Evolutionary conservation across 2,113 vertebrate species (phyloP).

Genomic region (Hemiscyllium ocellatum): DNA sequence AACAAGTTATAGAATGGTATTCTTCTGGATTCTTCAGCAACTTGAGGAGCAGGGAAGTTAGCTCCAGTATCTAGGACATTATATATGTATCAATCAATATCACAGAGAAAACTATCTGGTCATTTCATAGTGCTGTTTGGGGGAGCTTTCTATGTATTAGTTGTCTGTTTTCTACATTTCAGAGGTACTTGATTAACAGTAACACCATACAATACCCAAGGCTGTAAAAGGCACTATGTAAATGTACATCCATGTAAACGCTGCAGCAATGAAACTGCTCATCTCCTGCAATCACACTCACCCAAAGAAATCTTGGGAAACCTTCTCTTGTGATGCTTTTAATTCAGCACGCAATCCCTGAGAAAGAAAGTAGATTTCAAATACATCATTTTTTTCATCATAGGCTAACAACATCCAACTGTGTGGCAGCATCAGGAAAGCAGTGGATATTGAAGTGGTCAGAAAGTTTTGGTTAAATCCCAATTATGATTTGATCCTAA

Average conservation of each 20-base stretch:
- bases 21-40: neutral
- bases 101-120: neutral
- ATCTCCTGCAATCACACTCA: neutral
- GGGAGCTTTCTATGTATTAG: neutral
- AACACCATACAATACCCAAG: neutral
- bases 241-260: neutral
- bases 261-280: neutral
- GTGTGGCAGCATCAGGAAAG: neutral
- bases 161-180: neutral
- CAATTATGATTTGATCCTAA: too few species aligned
- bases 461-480: neutral
- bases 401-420: neutral
- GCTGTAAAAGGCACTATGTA: neutral
- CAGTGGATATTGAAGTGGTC: too few species aligned
- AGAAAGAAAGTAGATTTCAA: neutral
- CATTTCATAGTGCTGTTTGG: neutral
- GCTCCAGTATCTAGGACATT: neutral
- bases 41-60: neutral
- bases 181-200: neutral
- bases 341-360: constrained; percentile 28
- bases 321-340: neutral
- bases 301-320: constrained; percentile 28
- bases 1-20: neutral
- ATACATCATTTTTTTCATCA: neutral
- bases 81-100: neutral